Evolutionary conservation across 1,140 invertebrate genomes (phyloP).

Genomic region (Orchesella cincta): DNA sequence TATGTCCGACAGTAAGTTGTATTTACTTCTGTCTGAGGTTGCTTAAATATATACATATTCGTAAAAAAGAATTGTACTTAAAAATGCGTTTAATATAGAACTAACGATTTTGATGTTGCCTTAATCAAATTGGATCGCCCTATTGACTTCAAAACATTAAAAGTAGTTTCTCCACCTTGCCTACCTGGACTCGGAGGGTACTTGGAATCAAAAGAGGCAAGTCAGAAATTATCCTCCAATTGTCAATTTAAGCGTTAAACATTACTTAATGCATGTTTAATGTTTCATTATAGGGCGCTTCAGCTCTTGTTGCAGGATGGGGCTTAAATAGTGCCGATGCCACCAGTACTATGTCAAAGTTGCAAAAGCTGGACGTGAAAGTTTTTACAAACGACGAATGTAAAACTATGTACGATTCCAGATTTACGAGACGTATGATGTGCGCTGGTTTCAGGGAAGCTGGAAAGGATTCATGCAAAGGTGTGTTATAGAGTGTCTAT

Average conservation of each 20-base stretch:
- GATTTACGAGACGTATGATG: constrained; percentile 45
- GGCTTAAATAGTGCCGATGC: constrained; percentile 1
- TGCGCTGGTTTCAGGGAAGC: constrained; percentile 48
- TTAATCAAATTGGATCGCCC: constrained; percentile 20
- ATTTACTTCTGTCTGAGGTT: background rate
- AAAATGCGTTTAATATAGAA: constrained; percentile 18
- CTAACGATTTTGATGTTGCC: constrained; percentile 48
- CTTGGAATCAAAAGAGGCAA: background rate
- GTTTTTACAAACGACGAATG: constrained; percentile 36
- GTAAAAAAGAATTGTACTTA: background rate
- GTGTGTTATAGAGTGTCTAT: background rate
- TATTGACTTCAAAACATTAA: constrained; percentile 38
- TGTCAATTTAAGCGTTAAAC: background rate
- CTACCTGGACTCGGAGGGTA: constrained; percentile 36
- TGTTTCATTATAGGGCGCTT: background rate
- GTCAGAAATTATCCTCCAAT: background rate
- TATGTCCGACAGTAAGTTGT: constrained; percentile 45
- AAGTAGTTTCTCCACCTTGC: constrained; percentile 38
- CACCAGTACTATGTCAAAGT: constrained; percentile 30
- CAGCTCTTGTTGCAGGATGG: background rate
- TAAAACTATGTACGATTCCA: constrained; percentile 34
- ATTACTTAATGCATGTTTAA: background rate
- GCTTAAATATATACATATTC: background rate
- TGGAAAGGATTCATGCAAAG: constrained; percentile 48
- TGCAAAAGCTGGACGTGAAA: constrained; percentile 46